Evolutionary conservation across 2,888 invertebrate species (phyloP).

Genomic region (Lasioglossum vierecki): DNA sequence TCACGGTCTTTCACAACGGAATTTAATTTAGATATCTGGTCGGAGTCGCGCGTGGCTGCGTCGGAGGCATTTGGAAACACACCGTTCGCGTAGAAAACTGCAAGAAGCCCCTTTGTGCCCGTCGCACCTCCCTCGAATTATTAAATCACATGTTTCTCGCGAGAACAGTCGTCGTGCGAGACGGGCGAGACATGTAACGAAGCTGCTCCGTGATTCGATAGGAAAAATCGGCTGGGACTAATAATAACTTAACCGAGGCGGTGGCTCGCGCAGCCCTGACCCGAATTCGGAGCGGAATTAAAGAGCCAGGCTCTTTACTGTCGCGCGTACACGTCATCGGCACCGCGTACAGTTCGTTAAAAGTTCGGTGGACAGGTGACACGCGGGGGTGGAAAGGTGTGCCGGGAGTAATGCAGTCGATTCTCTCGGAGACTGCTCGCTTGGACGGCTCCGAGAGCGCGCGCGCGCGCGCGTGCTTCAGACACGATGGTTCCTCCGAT

Average conservation of each 20-base stretch:
- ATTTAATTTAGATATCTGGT: conserved; percentile 37
- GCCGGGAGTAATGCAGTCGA: not conserved
- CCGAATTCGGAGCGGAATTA: not conserved
- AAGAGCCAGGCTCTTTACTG: conserved; percentile 8
- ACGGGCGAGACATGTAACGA: not conserved
- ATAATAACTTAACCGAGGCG: conserved; percentile 4
- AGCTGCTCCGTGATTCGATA: not conserved
- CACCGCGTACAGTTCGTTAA: not conserved
- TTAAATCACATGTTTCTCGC: not conserved
- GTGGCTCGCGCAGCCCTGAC: conserved; percentile 10
- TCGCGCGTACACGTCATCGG: conserved; percentile 8
- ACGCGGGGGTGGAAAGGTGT: not conserved
- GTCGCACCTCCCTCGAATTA: not conserved
- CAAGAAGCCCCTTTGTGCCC: not conserved
- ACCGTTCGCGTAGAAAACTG: not conserved
- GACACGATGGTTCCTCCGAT: conserved; percentile 38
- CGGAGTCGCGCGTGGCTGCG: not conserved
- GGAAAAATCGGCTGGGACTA: not conserved
- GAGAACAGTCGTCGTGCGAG: not conserved
- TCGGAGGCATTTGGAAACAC: conserved; percentile 24
- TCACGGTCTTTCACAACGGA: not conserved
- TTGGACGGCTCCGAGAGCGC: not conserved
- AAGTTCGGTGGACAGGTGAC: not conserved
- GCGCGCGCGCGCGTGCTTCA: conserved; percentile 40
- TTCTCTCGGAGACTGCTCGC: conserved; percentile 18